Evolutionary conservation across 2,113 vertebrate genomes (phyloP).

Genomic region (Neodon shergylaensis): DNA sequence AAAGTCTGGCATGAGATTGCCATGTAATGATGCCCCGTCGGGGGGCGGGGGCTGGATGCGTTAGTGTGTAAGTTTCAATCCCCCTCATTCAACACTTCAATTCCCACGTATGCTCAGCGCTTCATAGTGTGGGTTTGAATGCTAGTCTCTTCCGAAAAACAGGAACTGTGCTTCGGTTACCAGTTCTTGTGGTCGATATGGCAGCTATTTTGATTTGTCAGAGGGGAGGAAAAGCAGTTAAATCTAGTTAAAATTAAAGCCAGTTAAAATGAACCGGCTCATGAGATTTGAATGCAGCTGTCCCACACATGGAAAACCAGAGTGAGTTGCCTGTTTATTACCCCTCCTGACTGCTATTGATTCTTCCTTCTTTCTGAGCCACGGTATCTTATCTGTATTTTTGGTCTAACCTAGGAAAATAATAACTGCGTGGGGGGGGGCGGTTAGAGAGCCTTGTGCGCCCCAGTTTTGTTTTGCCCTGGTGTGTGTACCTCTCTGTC

Average conservation of each 20-base stretch:
- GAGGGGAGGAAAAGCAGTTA: conserved; percentile 82
- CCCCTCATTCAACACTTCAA: conserved; percentile 26
- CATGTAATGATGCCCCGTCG: neutral
- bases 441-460: conserved; percentile 76
- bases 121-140: conserved; percentile 74
- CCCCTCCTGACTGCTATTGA: neutral
- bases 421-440: conserved; percentile 81
- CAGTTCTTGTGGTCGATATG: conserved; percentile 76
- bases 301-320: conserved; percentile 70
- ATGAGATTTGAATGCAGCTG: conserved; percentile 81
- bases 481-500: conserved; percentile 85
- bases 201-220: conserved; percentile 82
- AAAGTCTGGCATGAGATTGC: neutral
- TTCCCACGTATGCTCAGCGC: conserved; percentile 68
- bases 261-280: conserved; percentile 80
- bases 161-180: conserved; percentile 81
- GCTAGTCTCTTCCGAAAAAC: conserved; percentile 81
- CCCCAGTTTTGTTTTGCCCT: conserved; percentile 84
- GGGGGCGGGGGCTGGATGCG: neutral
- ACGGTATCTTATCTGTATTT: conserved; percentile 67
- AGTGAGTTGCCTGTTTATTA: conserved; percentile 29
- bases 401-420: conserved; percentile 80
- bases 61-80: neutral
- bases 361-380: conserved; percentile 21
- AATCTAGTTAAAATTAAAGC: conserved; percentile 80